Base-by-base conservation (phyloP, 1,140 invertebrate genomes). In the Octopus sinensis region DNA sequence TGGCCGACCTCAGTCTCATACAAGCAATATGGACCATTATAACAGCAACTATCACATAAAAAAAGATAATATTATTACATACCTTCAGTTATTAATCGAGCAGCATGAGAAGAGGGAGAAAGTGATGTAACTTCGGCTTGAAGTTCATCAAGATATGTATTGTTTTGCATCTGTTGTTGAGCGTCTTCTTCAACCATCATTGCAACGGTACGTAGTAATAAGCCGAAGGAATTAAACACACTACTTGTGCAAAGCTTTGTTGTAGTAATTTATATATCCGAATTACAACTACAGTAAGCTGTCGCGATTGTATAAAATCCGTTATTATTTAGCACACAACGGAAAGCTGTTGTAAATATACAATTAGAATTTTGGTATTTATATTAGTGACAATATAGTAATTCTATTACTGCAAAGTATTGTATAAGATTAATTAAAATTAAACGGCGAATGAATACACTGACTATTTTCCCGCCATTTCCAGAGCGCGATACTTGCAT, bases 111-210 rank as follows among this genome's bases (percentile, higher is more conserved):
- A 51, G 76, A 52, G 13, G 76, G 76, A 6, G 30, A n/a, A 17
- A 77, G 43, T 17, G 76, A 52, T 53, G 30, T 13, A 51, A 77
- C 76, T 53, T 77, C 76, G 17, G 23, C 43, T 53, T 77, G 76
- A 53, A 77, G 30, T 17, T 77, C 76, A 51, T 77, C 76, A 17
- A 77, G 30, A 53, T 77, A 77, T 51, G 76, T 52, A 77, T 77
- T 77, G 43, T 77, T 77, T 73, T 73, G 68, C 68, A 73, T 73
- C 30, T 13, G 68, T 73, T 73, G 68, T 23, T 73, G 68, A 73
- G 68, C 5, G 13, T 73, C 68, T 73, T 73, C 68, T 73, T 73
- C 68, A 73, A 23, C 68, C 68, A 73, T 73, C 68, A 73, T 73
- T 13, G 17, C 30, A 17, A 7, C 4, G 1, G 9, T 17, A 17